Base-by-base conservation (phyloP, 2,113 vertebrate species). In the Arenaria interpres region DNA sequence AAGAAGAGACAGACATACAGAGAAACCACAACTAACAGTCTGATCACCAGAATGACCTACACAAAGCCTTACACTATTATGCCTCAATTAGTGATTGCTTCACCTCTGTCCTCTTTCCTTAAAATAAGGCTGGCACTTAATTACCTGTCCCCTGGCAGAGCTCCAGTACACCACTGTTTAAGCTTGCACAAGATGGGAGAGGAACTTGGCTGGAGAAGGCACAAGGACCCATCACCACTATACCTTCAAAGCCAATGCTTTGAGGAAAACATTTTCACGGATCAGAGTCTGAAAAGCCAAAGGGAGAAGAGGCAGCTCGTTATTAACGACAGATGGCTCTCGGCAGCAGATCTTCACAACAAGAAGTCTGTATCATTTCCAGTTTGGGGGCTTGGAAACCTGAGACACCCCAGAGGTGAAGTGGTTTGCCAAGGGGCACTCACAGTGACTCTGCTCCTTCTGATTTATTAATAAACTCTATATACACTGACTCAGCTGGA, bases 341-440 rank as follows among this genome's bases (percentile, higher is more conserved):
- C 50, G 48, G 79, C 1, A 57, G 57, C 2, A 0, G 39, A 77
- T 63, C 86, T 95, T 59, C 86, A 50, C 51, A 39, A 28, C 46
- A 71, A 33, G 75, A 86, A 92, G 63, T 37, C 71, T 35, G 72
- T 84, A 86, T 84, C 54, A 11, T 51, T 84, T 94, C 81, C 81
- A 88, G 53, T 88, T 53, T 79, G 66, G 89, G 84, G 84, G 77
- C 81, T n/a, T 41, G 33, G 96, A 93, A 96, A 95, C 57, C 62
- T 37, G 85, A 96, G 87, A 89, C 62, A 48, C 64, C 37, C 1
- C 0, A 15, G 87, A 91, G 45, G 48, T 79, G 57, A 89, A 51
- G 56, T 8, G 56, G 12, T 76, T 85, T 95, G 94, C 89, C 96
- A 94, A 94, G 93, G 74, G 87, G 66, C 91, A 46, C 87, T 95